Base-by-base conservation (phyloP, 1,140 invertebrate genomes). In the Drosophila pseudoobscura region DNA sequence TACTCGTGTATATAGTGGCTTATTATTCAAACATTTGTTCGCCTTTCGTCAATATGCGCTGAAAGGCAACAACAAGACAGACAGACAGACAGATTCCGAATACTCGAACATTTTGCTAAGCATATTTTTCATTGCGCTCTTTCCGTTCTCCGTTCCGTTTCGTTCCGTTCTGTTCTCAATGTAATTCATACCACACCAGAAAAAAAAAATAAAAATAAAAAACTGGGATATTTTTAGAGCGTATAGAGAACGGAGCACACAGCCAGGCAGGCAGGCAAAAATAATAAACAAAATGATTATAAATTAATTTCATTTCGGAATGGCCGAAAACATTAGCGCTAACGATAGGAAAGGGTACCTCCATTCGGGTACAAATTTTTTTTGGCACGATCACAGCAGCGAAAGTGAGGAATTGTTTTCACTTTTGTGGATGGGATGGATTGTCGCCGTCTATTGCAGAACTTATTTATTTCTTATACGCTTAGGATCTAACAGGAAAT, bases 271-370 rank as follows among this genome's bases (percentile, higher is more conserved):
- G 35, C 15, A 47, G 31, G 45, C 55, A 29, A 76, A 77, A 76
- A 56, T 78, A 82, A 88, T 88, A 87, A 76, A 87, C 83, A 82
- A 88, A 82, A 88, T 88, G 55, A 82, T 87, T 82, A 78, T 78
- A 78, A 75, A 87, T 87, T 78, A 82, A 87, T 80, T 65, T 87
- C 35, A 77, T 78, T 62, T 78, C 29, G 72, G 79, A 74, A 75
- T 63, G 58, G 65, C 26, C 43, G 49, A 46, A 61, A 47, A 41
- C 61, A 61, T 20, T 63, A 50, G 69, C 73, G 78, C 60, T 80
- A 85, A 87, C 52, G 47, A 60, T 61, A 62, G 29, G 35, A 70
- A 8, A 56, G 11, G 45, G 52, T 54, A 44, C 39, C 59, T 31
- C 41, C n/a, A 13, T 39, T 39, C 35, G 35, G 35, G 35, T 39